Base-by-base conservation (phyloP, 2,113 vertebrate genomes). In the Strix uralensis region DNA sequence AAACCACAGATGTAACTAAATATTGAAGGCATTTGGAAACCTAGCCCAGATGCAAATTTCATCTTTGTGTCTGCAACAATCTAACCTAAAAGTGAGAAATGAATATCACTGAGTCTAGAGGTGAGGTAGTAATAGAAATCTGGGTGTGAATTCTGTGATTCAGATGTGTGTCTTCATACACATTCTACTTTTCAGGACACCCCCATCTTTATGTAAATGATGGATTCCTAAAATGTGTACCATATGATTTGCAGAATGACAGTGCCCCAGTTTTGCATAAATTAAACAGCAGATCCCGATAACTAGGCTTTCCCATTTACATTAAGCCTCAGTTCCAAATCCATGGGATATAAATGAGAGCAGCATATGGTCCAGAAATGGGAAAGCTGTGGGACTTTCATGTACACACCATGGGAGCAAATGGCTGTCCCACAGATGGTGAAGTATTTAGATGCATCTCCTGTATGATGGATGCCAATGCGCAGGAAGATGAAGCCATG, bases 371-470 rank as follows among this genome's bases (percentile, higher is more conserved):
- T 92, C 73, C 44, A 92, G 91, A 95, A 92, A 97, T 92, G 65
- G 78, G 77, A 92, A 96, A 97, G 84, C 92, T 95, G 95, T 97
- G 95, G 91, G 94, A 92, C 91, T 95, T 97, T 91, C 91, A 92
- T 97, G 94, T 97, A 93, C 17, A 25, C 92, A 82, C 86, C 78
- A 85, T 94, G 91, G 91, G 92, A 97, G 81, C 88, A 97, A 97
- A 97, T 96, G 94, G 88, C 91, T 94, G 96, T 96, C 92, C 94
- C 91, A 89, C 95, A 97, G 95, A 97, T 95, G 95, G 94, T 71
- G 62, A 58, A 62, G 72, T 91, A 54, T 92, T 94, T 73, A 87
- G 89, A 72, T 58, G 62, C 73, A 62, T 58, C 91, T 89, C 86
- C 78, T 72, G 15, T 36, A 30, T 91, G 81, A 92, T 55, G 88